phyloP scores from a whole-genome alignment of 2,113 vertebrate genomes.

The Pomatorhinus ruficollis region DNA sequence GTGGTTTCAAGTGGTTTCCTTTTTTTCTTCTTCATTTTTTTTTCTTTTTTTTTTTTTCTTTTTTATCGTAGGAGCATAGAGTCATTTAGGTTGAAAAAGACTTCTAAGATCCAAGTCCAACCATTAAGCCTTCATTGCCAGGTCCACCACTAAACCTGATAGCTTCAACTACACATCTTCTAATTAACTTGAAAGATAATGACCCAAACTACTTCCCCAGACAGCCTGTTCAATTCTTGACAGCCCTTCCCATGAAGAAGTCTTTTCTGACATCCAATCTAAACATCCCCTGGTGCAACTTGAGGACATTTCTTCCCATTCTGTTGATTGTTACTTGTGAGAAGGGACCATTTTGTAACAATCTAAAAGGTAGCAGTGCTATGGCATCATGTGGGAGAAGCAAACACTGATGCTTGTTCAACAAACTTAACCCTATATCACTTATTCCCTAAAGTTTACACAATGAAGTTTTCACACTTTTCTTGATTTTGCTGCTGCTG shows the following conservation, averaged over 20 bases:
- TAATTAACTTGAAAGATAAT: background rate
- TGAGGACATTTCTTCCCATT: background rate
- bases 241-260: background rate
- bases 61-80: fast-evolving
- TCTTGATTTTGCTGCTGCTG: background rate
- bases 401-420: background rate
- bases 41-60: background rate
- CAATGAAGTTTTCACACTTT: background rate
- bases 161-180: background rate
- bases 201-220: background rate
- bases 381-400: background rate
- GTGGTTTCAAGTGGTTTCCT: background rate
- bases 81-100: background rate
- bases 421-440: background rate
- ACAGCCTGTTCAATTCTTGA: background rate
- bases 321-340: background rate
- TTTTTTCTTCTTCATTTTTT: background rate
- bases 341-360: background rate
- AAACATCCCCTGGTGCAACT: background rate
- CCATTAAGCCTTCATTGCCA: background rate
- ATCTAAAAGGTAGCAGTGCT: background rate
- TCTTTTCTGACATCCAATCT: background rate
- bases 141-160: background rate
- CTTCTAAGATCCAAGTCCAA: background rate
- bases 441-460: background rate